Evolutionary conservation across 2,797 vertebrate genomes (phyloP).

Genomic region (Oreonectes daqikongensis): DNA sequence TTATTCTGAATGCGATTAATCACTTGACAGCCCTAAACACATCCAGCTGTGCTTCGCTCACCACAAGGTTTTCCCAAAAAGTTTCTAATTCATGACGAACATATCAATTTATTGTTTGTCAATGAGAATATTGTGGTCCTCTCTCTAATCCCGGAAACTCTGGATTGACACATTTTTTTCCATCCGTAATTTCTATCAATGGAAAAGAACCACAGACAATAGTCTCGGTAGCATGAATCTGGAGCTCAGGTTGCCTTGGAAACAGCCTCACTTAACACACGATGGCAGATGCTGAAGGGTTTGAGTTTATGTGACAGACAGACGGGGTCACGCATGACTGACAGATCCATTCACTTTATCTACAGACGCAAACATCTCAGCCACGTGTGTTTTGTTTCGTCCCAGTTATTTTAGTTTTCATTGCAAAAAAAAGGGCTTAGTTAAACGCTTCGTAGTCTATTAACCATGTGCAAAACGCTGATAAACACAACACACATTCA

Average conservation of each 20-base stretch:
- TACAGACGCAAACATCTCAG: neutral
- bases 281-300: constrained; percentile 77
- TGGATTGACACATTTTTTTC: neutral
- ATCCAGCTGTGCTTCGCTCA: too few relatives aligned
- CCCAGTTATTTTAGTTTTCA: neutral
- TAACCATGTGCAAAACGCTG: neutral
- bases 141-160: neutral
- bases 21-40: too few relatives aligned
- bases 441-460: neutral
- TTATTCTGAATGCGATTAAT: too few relatives aligned
- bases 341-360: constrained; percentile 12
- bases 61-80: too few relatives aligned
- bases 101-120: neutral
- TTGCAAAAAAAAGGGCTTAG: neutral
- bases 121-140: neutral
- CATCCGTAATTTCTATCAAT: constrained; percentile 53
- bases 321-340: constrained; percentile 29
- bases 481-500: neutral
- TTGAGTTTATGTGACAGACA: constrained; percentile 70
- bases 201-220: constrained; percentile 72
- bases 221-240: constrained; percentile 69
- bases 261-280: constrained; percentile 79
- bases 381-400: neutral
- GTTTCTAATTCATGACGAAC: too few relatives aligned
- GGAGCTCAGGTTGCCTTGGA: constrained; percentile 82